Evolutionary conservation across 2,888 invertebrate genomes (phyloP).

Genomic region (Drosophila seclusa): DNA sequence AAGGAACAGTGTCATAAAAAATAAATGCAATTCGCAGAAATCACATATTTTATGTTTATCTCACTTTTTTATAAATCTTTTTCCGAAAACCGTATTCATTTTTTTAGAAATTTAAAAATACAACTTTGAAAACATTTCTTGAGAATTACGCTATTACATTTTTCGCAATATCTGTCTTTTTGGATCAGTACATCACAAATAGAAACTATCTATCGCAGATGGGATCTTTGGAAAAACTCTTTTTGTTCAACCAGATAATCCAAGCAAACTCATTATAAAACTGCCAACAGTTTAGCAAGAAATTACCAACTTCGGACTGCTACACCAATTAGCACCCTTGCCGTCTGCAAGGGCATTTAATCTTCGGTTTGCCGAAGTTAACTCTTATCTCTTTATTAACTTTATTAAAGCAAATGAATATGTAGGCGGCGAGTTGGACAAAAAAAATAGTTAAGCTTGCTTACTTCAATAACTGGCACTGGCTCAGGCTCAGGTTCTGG

Average conservation of each 20-base stretch:
- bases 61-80: not conserved
- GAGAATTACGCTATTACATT: not conserved
- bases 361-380: conserved; percentile 27
- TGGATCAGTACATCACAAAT: not conserved
- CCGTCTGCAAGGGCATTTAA: not conserved
- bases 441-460: conserved; percentile 43
- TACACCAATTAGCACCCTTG: not conserved
- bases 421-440: conserved; percentile 14
- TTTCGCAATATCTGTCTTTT: not conserved
- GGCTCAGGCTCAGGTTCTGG: conserved; percentile 16
- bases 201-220: not conserved
- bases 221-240: not conserved
- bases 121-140: not conserved
- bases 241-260: not conserved
- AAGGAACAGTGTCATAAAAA: not conserved
- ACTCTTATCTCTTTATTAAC: conserved; percentile 4
- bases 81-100: not conserved
- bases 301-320: not conserved
- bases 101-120: not conserved
- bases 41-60: too few species aligned
- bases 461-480: conserved; percentile 56
- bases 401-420: conserved; percentile 18
- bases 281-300: not conserved
- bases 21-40: too few species aligned
- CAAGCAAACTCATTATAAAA: not conserved